Evolutionary conservation across 2,888 invertebrate species (phyloP).

Genomic region (Pelosia muscerda): DNA sequence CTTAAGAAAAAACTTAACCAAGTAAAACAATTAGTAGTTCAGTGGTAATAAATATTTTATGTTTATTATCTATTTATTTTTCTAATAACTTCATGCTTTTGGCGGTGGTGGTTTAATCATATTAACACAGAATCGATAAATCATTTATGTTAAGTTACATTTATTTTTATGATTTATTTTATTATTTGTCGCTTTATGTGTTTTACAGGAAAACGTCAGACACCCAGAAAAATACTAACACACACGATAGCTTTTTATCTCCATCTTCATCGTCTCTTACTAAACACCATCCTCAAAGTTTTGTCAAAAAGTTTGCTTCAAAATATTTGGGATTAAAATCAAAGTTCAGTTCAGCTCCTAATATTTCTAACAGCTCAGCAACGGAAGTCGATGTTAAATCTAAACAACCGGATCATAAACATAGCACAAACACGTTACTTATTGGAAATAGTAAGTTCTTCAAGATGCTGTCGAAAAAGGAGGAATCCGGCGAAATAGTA

Average conservation of each 20-base stretch:
- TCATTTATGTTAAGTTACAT: constrained; percentile 39
- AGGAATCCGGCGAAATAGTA: constrained; percentile 79
- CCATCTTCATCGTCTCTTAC: constrained; percentile 81
- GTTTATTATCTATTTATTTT: constrained; percentile 23
- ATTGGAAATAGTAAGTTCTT: constrained; percentile 85
- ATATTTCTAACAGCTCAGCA: constrained; percentile 77
- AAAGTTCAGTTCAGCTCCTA: constrained; percentile 84
- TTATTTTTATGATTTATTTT: constrained; percentile 59
- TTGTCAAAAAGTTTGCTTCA: constrained; percentile 85
- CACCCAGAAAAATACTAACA: constrained; percentile 83
- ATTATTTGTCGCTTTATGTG: constrained; percentile 80
- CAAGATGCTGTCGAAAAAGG: constrained; percentile 80
- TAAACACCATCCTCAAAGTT: constrained; percentile 80
- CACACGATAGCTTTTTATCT: constrained; percentile 76
- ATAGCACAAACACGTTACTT: constrained; percentile 70
- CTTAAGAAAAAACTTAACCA: constrained; percentile 66
- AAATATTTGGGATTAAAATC: constrained; percentile 85
- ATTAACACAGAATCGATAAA: constrained; percentile 40
- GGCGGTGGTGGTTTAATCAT: constrained; percentile 58
- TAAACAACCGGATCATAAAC: constrained; percentile 69
- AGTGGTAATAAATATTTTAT: constrained; percentile 49
- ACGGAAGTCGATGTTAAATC: constrained; percentile 71
- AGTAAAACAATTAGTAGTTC: constrained; percentile 60
- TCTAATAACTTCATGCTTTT: constrained; percentile 41
- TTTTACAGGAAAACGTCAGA: constrained; percentile 84